Evolutionary conservation across 2,797 vertebrate species (phyloP).

Genomic region (Fistularia commersonii): DNA sequence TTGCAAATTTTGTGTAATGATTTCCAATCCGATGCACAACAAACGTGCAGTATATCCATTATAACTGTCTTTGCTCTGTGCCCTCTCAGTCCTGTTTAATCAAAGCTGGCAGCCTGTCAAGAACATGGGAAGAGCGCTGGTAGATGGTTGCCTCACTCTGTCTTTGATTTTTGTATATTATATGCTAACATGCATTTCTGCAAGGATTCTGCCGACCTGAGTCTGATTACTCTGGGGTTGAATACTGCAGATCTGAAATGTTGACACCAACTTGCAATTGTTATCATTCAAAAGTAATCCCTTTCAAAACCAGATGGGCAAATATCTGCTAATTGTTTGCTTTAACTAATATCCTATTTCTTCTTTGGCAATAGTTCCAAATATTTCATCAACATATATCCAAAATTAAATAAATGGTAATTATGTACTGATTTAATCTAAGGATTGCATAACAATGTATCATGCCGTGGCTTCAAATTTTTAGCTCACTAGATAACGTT

Average conservation of each 20-base stretch:
- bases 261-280: constrained; percentile 50
- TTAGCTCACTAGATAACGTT: constrained; percentile 24
- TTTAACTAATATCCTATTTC: too few species aligned
- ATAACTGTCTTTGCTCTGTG: constrained; percentile 20
- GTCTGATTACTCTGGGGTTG: constrained; percentile 50
- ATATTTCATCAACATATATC: too few species aligned
- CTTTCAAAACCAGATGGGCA: constrained; percentile 41
- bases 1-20: constrained; percentile 54
- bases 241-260: constrained; percentile 33
- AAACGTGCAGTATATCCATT: constrained; percentile 59
- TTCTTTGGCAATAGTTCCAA: too few species aligned
- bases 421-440: too few species aligned
- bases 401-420: too few species aligned
- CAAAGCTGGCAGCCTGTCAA: constrained; percentile 49
- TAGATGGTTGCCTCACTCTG: constrained; percentile 34
- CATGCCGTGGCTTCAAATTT: constrained; percentile 1
- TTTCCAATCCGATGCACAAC: constrained; percentile 59
- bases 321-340: constrained; percentile 38
- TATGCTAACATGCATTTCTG: constrained; percentile 55
- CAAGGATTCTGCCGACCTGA: constrained; percentile 51
- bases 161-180: constrained; percentile 61
- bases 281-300: constrained; percentile 54
- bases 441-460: too few species aligned
- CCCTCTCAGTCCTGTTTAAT: constrained; percentile 34
- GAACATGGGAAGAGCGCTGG: constrained; percentile 36